Conservation (phyloP, 2,113 vertebrate genomes). For the Cettia cetti region DNA sequence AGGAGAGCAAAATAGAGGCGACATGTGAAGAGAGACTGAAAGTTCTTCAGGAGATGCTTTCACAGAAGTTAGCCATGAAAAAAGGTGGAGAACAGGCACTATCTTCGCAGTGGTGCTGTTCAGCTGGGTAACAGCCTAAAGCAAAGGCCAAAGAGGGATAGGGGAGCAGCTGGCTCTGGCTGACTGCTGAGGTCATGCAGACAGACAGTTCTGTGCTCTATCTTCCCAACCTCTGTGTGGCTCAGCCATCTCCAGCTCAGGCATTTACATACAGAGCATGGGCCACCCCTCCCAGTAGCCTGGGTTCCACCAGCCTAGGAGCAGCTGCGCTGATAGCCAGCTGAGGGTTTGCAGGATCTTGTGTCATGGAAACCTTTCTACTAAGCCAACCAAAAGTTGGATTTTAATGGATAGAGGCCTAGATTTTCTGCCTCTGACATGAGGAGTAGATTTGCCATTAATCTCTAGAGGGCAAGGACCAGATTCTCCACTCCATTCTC, state of each 20-base stretch:
- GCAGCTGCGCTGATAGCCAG: not conserved
- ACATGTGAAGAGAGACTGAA: slow-evolving; percentile 13
- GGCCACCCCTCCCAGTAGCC: not conserved
- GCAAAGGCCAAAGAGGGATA: not conserved
- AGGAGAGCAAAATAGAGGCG: not conserved
- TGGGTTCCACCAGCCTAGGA: not conserved
- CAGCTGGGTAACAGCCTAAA: not conserved
- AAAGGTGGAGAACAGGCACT: slow-evolving; percentile 59
- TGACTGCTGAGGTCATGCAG: not conserved
- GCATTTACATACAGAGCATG: rapidly evolving
- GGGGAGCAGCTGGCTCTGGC: not conserved
- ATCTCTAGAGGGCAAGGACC: not conserved
- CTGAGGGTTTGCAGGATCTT: not conserved
- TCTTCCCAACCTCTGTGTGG: not conserved
- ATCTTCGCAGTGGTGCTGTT: not conserved
- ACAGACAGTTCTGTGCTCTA: too few relatives aligned
- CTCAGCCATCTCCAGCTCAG: not conserved
- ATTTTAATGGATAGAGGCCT: not conserved
- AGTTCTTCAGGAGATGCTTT: not conserved
- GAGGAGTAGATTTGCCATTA: not conserved
- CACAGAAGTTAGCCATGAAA: slow-evolving; percentile 70
- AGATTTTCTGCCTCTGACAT: not conserved
- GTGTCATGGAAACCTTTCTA: not conserved
- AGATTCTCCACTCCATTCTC: not conserved
- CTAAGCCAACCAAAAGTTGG: not conserved